Evolutionary conservation across 2,113 vertebrate species (phyloP).

Genomic region (Siphamia tubifer): DNA sequence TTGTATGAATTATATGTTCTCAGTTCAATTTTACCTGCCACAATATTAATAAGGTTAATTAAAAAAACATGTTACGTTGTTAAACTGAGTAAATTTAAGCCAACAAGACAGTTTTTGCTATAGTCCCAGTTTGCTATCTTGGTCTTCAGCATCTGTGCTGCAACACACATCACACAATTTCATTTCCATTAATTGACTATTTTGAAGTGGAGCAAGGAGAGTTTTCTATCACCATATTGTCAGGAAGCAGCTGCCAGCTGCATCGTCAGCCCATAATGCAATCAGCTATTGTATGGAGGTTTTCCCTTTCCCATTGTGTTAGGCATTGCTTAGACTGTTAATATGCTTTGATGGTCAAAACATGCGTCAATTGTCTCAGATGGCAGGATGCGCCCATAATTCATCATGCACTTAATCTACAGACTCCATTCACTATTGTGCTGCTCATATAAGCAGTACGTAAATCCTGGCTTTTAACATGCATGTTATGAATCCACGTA

Average conservation of each 20-base stretch:
- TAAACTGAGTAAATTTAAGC: background rate
- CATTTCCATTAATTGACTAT: constrained; percentile 66
- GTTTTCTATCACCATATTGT: constrained; percentile 68
- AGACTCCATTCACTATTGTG: constrained; percentile 11
- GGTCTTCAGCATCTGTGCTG: constrained; percentile 50
- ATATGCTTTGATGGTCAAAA: constrained; percentile 41
- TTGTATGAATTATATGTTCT: background rate
- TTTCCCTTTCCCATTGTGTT: constrained; percentile 35
- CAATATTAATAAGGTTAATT: background rate
- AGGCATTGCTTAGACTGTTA: constrained; percentile 31
- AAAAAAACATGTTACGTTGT: background rate
- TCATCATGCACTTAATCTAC: background rate
- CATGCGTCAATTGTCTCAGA: constrained; percentile 6
- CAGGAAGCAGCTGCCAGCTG: constrained; percentile 74
- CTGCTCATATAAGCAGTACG: background rate
- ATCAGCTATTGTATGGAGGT: constrained; percentile 51
- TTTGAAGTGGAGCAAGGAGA: constrained; percentile 58
- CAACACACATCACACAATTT: constrained; percentile 55
- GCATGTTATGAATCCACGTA: no score
- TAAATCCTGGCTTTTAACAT: background rate
- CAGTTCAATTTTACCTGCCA: no score
- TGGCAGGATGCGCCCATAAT: background rate
- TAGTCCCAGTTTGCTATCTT: constrained; percentile 40
- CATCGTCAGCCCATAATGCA: constrained; percentile 51
- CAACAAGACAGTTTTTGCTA: constrained; percentile 4